Evolutionary conservation across 2,888 invertebrate species (phyloP), one percentile per base, ranked within the genome.

Genomic region (Platycheirus rosarum): DNA sequence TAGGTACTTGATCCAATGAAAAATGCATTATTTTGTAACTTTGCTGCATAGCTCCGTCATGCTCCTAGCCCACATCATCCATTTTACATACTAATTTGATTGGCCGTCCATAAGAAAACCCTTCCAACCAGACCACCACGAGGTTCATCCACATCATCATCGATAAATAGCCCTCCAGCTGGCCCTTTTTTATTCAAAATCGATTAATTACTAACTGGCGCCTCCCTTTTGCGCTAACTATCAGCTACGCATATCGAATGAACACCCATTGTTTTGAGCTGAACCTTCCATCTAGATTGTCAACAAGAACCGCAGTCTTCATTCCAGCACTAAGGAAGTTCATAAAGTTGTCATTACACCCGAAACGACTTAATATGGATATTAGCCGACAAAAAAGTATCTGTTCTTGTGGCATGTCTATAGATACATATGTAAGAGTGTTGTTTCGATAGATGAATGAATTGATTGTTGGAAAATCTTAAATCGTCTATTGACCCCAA

Each of bases 181-280:
- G 55, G 62, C 20, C 69, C 42, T 18, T 32, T 62, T 60, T 49
- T 49, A 42, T 53, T 44, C 35, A 42, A 76, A 71, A 76, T 82
- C 76, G 76, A 73, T 82, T 82, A 82, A 82, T 82, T 82, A 76
- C 62, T 51, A 68, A 48, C 71, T 82, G 82, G 82, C 82, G 82
- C 82, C 82, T 71, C 48, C 48, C 71, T 60, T 46, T 62, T 18
- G 71, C 62, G 55, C 20, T 48, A 32, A 32, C 7, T 57, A 75
- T 82, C 76, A 76, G 71, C 62, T 76, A 66, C 76, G 71, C 76
- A 71, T 71, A 71, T 76, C 76, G 71, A 82, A 82, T 82, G 62
- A 66, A 37, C 37, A 44, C 18, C 14, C 23, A 49, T 49, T 9
- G 23, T 26, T 40, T 40, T 7, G 14, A 40, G 42, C 44, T 32